phyloP scores from a whole-genome alignment of 1,140 invertebrate genomes.

The Tribolium madens region DNA sequence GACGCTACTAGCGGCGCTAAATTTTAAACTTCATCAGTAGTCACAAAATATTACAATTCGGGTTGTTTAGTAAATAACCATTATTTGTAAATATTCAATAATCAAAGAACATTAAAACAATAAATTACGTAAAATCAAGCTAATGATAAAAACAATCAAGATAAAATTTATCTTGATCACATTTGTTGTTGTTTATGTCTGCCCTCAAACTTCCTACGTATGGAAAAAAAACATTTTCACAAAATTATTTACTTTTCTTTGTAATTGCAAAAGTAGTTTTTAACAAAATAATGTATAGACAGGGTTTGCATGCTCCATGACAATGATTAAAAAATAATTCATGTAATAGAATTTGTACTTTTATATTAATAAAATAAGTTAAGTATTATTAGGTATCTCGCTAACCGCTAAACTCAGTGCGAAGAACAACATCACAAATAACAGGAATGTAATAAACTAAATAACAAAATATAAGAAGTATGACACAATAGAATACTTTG shows the following conservation, averaged over 20 bases:
- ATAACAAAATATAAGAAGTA: constrained; percentile 25
- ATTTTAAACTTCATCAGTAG: not conserved
- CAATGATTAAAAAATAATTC: no score
- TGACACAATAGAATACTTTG: constrained; percentile 33
- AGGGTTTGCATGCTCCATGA: no score
- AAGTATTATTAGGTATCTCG: constrained; percentile 17
- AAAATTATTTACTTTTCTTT: no score
- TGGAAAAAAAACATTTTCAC: no score
- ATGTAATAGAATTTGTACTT: constrained; percentile 13
- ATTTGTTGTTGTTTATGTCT: not conserved
- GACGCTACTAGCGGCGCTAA: not conserved
- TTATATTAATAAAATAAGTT: constrained; percentile 34
- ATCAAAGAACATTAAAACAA: not conserved
- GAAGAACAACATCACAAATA: constrained; percentile 41
- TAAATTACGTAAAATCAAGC: not conserved
- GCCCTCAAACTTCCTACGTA: no score
- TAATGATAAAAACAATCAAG: not conserved
- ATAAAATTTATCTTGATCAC: not conserved
- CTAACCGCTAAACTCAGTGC: constrained; percentile 23
- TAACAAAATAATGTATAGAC: no score
- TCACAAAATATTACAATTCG: not conserved
- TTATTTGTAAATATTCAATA: not conserved
- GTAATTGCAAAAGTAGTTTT: no score
- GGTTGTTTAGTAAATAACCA: not conserved
- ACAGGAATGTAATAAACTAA: constrained; percentile 38